Evolutionary conservation across 92 coral and sea anemone species (phyloP), one percentile per base, ranked within the genome.

Genomic region (Pocillopora meandrina): DNA sequence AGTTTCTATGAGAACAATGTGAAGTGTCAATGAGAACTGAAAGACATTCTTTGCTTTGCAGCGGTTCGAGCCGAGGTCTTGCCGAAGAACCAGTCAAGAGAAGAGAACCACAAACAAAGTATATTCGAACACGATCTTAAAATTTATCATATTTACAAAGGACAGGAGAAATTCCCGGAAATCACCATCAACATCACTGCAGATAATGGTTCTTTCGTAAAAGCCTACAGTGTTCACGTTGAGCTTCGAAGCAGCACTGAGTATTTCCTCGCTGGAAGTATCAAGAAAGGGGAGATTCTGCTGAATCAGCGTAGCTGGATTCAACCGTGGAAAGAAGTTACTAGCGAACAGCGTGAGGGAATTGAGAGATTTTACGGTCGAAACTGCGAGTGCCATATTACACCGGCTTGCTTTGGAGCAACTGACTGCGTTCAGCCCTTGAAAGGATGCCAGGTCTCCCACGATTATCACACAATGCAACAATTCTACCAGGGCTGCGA

Each of bases 321-420:
- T 67, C 73, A 65, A 10, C 82, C n/a, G 21, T 92, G 95, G 93
- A 72, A 88, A 21, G 55, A 61, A 2, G 75, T 92, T 60, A 92
- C 91, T 20, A 71, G 67, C 1, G 90, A 75, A 47, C 88, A 92
- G 82, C 76, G 84, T 33, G 74, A 71, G 10, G 92, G 92, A 65
- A 52, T 92, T 33, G 82, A 83, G 33, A 80, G 91, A 61, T 75
- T 87, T 18, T 92, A 90, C 20, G 88, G 78, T 12, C 88, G 58
- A 47, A 90, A 90, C 63, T 92, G 95, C 90, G 84, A 71, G 61
- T 92, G 95, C 66, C 87, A 72, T 47, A 87, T 92, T 62, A 90
- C 87, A 2, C 78, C 8, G 52, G 52, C 93, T 0, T 90, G 93
- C 67, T 91, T 76, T 19, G 79, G 89, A n/a, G 23, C 10, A 71